Evolutionary conservation across 2,888 invertebrate species (phyloP).

Genomic region (Imbricaverruca yamaguchii): DNA sequence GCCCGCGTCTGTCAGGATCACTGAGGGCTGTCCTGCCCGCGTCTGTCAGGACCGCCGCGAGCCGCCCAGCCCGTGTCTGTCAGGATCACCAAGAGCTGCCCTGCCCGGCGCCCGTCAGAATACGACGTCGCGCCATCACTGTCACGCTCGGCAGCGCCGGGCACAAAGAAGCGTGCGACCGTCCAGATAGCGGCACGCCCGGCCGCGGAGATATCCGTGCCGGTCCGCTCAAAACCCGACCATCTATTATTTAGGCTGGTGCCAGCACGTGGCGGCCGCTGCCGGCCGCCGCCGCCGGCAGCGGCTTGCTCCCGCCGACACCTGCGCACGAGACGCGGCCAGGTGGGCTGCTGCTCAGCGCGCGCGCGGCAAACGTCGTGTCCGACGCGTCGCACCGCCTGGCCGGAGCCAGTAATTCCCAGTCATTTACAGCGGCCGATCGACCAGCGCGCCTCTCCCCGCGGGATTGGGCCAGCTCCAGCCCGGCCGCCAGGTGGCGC

Average conservation of each 20-base stretch:
- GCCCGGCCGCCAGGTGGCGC: too few species aligned
- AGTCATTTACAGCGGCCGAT: background rate
- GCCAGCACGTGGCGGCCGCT: background rate
- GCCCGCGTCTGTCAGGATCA: too few species aligned
- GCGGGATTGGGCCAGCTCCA: background rate
- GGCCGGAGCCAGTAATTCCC: background rate
- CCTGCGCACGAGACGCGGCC: background rate
- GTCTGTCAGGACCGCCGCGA: too few species aligned
- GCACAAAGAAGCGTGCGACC: background rate
- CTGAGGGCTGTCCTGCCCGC: too few species aligned
- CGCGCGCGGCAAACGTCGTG: too few species aligned
- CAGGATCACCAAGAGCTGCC: too few species aligned
- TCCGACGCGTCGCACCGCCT: too few species aligned
- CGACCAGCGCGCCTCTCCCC: background rate
- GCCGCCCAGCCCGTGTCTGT: too few species aligned
- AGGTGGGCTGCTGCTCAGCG: background rate
- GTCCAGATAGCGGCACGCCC: background rate
- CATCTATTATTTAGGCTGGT: slow-evolving; percentile 3
- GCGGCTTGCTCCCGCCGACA: background rate
- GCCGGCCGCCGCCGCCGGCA: background rate
- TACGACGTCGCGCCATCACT: background rate
- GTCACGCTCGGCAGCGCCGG: background rate
- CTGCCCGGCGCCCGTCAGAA: too few species aligned
- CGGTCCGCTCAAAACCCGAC: background rate
- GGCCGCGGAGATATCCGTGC: background rate